A percentile compares a stretch with the other conserved stretches of the same genome.
Conservation (phyloP, 2,888 invertebrate genomes). For the Chydorus sphaericus region DNA sequence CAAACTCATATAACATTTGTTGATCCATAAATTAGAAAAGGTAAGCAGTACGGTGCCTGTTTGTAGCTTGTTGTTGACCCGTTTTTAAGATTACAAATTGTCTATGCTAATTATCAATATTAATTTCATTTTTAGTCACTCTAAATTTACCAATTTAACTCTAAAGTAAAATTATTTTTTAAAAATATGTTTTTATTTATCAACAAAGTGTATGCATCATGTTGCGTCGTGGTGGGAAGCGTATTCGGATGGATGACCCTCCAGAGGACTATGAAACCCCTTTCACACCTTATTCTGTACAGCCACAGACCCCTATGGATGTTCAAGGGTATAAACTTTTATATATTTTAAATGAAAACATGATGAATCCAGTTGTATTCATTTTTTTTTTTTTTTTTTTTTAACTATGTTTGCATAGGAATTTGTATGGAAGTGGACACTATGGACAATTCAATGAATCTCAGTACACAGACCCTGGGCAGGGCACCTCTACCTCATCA, state of each 20-base stretch:
- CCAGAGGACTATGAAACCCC: conserved; percentile 64
- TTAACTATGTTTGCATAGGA: not conserved
- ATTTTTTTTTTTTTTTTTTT: not conserved
- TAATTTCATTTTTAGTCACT: too few relatives aligned
- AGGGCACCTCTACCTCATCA: not conserved
- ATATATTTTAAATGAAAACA: not conserved
- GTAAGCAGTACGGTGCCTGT: too few relatives aligned
- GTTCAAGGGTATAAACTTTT: conserved; percentile 16
- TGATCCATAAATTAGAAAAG: too few relatives aligned
- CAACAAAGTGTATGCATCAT: conserved; percentile 32
- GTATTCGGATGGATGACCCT: conserved; percentile 83
- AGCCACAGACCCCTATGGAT: conserved; percentile 26
- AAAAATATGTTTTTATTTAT: too few relatives aligned
- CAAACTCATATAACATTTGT: too few relatives aligned
- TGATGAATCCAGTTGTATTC: conserved; percentile 1
- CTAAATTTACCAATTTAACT: too few relatives aligned
- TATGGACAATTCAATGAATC: conserved; percentile 2
- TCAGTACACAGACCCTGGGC: not conserved
- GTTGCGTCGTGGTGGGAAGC: conserved; percentile 74
- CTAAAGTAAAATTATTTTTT: too few relatives aligned
- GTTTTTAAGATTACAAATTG: too few relatives aligned
- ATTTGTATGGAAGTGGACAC: not conserved
- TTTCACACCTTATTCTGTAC: conserved; percentile 31
- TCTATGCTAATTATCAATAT: too few relatives aligned
- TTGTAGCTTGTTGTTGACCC: too few relatives aligned